Conservation (phyloP, 2,797 vertebrate genomes). For the Benthosema pterotum region DNA sequence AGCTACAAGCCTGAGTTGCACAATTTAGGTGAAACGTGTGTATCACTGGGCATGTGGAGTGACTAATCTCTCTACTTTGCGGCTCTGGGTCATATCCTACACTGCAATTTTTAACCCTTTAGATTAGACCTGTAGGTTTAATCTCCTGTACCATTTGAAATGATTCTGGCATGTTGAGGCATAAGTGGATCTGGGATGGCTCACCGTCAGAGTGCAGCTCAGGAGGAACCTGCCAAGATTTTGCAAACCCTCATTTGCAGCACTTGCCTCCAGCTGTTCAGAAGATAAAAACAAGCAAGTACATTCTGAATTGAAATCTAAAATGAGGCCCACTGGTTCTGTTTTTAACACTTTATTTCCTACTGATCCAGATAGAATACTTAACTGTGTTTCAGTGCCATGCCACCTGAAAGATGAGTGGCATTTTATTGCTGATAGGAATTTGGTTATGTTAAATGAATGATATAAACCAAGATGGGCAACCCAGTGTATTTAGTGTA, state of each 20-base stretch:
- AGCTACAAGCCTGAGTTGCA: no score
- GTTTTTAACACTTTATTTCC: neutral
- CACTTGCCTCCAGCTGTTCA: slow-evolving; percentile 11
- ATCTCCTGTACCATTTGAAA: neutral
- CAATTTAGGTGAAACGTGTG: neutral
- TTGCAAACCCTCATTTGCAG: slow-evolving; percentile 16
- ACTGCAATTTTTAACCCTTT: neutral
- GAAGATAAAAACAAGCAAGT: neutral
- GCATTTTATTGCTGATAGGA: neutral
- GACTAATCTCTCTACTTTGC: neutral
- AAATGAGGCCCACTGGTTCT: neutral
- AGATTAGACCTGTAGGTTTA: slow-evolving; percentile 13
- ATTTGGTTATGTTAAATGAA: neutral
- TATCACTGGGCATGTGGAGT: neutral
- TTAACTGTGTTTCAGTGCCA: neutral
- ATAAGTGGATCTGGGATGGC: slow-evolving; percentile 11
- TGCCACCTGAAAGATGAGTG: neutral
- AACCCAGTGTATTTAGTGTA: neutral
- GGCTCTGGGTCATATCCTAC: no score
- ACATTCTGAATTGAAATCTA: neutral
- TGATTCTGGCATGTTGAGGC: slow-evolving; percentile 1
- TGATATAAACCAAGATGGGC: neutral
- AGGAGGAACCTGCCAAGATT: slow-evolving; percentile 6
- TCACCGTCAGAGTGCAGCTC: neutral
- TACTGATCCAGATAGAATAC: neutral